Base-by-base conservation (phyloP, 2,797 vertebrate genomes). In the Bradypodion pumilum region DNA sequence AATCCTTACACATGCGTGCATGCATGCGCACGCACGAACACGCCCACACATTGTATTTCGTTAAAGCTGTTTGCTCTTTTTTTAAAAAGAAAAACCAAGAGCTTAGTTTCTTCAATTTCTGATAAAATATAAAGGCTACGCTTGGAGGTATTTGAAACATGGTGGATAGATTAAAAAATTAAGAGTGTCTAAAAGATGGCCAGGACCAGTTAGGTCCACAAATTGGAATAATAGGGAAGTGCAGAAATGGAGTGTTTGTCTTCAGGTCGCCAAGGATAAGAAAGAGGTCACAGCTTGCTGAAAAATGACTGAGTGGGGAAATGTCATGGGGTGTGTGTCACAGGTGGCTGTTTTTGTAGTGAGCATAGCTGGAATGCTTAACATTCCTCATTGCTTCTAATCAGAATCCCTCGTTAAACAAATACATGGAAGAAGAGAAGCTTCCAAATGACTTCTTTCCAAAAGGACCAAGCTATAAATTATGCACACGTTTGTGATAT, bases 351-450 rank as follows among this genome's bases (percentile, higher is more conserved):
- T 81, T 75, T 81, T 49, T 69, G 27, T 70, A 60, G 7, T 49
- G 60, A 81, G 46, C 73, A 81, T 85, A 75, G n/a, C 19, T 85
- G 78, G 63, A 46, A 85, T 85, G 80, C 78, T 46, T 81, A 46
- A 62, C 63, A 85, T 85, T 85, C 84, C n/a, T 76, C 23, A 23
- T 69, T 35, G 65, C 37, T 81, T 81, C 72, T 25, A 40, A 81
- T n/a, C 52, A 75, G 37, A 81, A 75, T 76, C 42, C 32, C 35
- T 25, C 60, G 40, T 68, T 69, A 75, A 37, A 40, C 25, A 69
- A 75, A 85, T 16, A 37, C 49, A 69, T 29, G n/a, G 37, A 74
- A 80, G 37, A 19, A 80, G 63, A 2, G 15, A 44, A 66, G 68
- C 35, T 46, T 42, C 60, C 35, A 60, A 49, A 32, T 13, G 60